phyloP scores from a whole-genome alignment of 2,113 vertebrate genomes.

The Cyanoderma ruficeps region DNA sequence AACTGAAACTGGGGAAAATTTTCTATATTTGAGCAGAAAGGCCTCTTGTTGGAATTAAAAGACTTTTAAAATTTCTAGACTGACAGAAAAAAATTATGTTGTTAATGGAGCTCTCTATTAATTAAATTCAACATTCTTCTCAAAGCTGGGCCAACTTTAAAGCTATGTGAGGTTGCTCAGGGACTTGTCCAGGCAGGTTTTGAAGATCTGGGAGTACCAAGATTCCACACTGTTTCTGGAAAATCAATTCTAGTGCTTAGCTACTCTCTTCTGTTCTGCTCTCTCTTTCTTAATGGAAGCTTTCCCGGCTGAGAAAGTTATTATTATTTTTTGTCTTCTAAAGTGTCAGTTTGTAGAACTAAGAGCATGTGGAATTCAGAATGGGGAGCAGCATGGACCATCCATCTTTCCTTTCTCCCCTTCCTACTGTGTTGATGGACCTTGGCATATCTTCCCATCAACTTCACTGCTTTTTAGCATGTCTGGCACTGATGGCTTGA shows the following conservation, averaged over 20 bases:
- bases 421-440: neutral
- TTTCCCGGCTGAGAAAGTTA: neutral
- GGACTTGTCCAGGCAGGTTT: neutral
- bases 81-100: neutral
- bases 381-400: neutral
- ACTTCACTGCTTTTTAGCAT: conserved; percentile 1
- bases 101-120: neutral
- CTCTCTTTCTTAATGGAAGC: neutral
- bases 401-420: neutral
- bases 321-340: neutral
- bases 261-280: neutral
- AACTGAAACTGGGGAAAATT: neutral
- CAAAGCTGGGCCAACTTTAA: neutral
- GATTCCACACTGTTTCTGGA: neutral
- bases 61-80: neutral
- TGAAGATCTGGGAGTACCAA: neutral
- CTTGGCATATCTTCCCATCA: neutral
- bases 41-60: neutral
- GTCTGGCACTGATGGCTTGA: conserved; percentile 14
- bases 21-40: neutral
- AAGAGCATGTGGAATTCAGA: neutral
- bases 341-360: neutral
- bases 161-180: neutral
- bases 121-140: neutral
- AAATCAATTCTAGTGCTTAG: neutral